phyloP scores from a whole-genome alignment of 1,140 invertebrate genomes.

The Pinna nobilis region DNA sequence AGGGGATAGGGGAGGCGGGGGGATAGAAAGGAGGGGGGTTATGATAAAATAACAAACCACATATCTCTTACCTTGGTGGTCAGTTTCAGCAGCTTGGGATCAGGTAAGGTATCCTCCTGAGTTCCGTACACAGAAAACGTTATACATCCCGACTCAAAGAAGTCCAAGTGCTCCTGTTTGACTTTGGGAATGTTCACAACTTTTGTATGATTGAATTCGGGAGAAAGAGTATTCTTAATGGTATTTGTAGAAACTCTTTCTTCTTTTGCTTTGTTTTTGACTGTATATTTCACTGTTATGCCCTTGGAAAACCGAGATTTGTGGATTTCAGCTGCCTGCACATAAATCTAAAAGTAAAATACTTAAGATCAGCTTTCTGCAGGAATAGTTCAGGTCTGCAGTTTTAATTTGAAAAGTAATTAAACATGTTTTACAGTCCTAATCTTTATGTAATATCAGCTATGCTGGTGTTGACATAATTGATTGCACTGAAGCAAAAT shows the following conservation, averaged over 20 bases:
- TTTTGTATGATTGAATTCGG: conserved; percentile 70
- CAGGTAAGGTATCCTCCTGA: conserved; percentile 69
- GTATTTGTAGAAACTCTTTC: conserved; percentile 66
- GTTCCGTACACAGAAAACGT: conserved; percentile 72
- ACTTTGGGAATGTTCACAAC: conserved; percentile 63
- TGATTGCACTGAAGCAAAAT: no score
- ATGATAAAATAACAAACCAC: not conserved
- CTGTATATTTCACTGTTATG: conserved; percentile 67
- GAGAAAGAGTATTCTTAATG: conserved; percentile 64
- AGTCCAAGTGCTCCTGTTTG: conserved; percentile 69
- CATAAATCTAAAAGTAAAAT: conserved; percentile 52
- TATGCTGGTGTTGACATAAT: no score
- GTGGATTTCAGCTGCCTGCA: conserved; percentile 63
- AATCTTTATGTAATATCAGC: no score
- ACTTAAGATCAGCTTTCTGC: not conserved
- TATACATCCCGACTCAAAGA: conserved; percentile 71
- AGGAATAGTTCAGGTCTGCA: not conserved
- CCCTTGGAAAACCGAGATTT: conserved; percentile 72
- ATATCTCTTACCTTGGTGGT: conserved; percentile 67
- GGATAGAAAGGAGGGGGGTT: not conserved
- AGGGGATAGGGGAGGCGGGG: not conserved
- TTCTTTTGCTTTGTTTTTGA: conserved; percentile 55
- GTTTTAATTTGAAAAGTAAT: no score
- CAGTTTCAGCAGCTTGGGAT: conserved; percentile 69
- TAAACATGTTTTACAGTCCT: no score